Evolutionary conservation across 2,888 invertebrate genomes (phyloP), one percentile per base, ranked within the genome.

Genomic region (Seira sanloemensis): DNA sequence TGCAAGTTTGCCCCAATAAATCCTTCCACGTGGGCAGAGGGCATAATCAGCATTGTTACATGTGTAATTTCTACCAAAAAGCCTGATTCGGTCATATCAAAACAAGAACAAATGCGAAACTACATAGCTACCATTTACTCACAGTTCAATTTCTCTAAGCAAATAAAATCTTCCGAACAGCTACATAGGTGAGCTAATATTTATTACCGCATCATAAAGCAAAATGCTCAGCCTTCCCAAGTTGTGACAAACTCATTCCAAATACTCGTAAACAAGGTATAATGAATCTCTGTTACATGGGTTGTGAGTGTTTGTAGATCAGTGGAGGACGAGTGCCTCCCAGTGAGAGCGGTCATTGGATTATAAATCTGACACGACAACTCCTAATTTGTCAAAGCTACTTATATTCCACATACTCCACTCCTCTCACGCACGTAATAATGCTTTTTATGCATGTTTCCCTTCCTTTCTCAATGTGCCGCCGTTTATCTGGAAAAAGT

Each of bases 381-480:
- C 87, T 83, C 83, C 86, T 85, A 87, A 87, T 87, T 87, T 87
- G 87, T 87, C 87, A 85, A 85, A 84, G 74, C 75, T 78, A 58
- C 80, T 85, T 84, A 68, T 78, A 25, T 72, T 25, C 25, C 65
- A 75, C 58, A 71, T 72, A 26, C 37, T 23, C 27, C 25, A 58
- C n/a, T 50, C 54, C 1, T 16, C 50, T 19, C 72, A 68, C 68
- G 7, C 7, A 4, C 7, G 68, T 68, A 21, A 27, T 5, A 18
- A 26, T 25, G 69, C 19, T 5, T 27, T 37, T 1, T 2, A 12
- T 50, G 1, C 25, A 19, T 25, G 37, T 50, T 76, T 12, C 24
- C 46, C 19, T n/a, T 27, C 19, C n/a, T 65, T 65, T 23, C 68
- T 19, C 2, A 24, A 26, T 2, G 5, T 66, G 2, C n/a, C 26